Evolutionary conservation across 2,113 vertebrate genomes (phyloP), one percentile per base, ranked within the genome.

Genomic region (Platichthys stellatus): DNA sequence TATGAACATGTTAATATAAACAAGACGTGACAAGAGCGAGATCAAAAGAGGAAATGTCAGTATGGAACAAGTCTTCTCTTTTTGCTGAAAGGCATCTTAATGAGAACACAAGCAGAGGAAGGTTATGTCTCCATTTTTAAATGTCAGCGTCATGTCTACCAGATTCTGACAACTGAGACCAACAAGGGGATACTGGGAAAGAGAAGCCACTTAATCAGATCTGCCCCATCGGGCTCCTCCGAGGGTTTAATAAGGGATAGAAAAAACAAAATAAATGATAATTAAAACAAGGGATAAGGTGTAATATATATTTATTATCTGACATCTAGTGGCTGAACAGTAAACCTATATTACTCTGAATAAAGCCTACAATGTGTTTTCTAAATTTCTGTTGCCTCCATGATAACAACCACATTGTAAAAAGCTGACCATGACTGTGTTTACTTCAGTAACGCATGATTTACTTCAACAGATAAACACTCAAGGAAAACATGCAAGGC

Each of bases 381-480:
- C 15, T 74, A 47, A 54, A 35, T 53, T 53, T 57, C 31, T 43
- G 47, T 58, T 63, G 7, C 60, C 43, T 7, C 49, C 43, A 1
- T 38, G 23, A 21, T 70, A 51, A 80, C 21, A 59, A 72, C 49
- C 73, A 63, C 56, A 69, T 77, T 0, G 17, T 66, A 56, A 84
- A 77, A 28, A 20, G 56, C 3, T 68, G 23, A 54, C 47, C 61
- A 24, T 28, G 20, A 66, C 75, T 47, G 63, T 49, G 2, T 70
- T 82, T 62, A 40, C 63, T 6, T 67, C 45, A 56, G 51, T 54
- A 56, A 67, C 18, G 18, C 35, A 69, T 78, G 23, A 72, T 71
- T 72, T 71, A 73, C 65, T 76, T 63, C 35, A 80, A 68, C 31
- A 61, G 60, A 62, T 80, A 63, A 72, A 53, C 20, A 21, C 14